Percentiles rank a stretch among this genome's conserved stretches.
These are phyloP conservation scores for Myotis yumanensis DNA, from an alignment of 2,113 vertebrate species.

Conservation along the genomic window DNA sequence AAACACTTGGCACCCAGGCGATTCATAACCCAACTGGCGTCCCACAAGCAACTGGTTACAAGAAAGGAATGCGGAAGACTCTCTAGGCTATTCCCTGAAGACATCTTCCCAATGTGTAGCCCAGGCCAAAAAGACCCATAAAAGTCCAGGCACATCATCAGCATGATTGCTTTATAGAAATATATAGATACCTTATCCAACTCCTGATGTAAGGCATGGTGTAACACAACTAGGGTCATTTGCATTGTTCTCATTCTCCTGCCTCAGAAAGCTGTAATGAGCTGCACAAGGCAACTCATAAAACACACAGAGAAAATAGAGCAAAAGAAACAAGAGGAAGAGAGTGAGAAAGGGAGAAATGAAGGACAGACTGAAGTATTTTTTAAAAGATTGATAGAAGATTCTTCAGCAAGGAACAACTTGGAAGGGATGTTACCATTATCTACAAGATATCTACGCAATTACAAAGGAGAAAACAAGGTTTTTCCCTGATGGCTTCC, in stretches of 20 bases:
- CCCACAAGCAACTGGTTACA: background rate
- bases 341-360: background rate
- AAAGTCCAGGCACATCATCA: constrained; percentile 56
- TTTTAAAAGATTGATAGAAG: background rate
- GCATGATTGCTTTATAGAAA: constrained; percentile 28
- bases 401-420: background rate
- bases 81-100: background rate
- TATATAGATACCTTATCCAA: constrained; percentile 1
- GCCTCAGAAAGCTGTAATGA: background rate
- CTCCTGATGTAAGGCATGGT: background rate
- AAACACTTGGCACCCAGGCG: constrained; percentile 43
- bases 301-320: background rate
- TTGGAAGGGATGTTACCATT: background rate
- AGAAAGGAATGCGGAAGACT: constrained; percentile 29
- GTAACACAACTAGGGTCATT: background rate
- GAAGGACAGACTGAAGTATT: background rate
- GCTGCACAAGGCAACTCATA: background rate
- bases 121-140: constrained; percentile 33
- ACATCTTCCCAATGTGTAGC: background rate
- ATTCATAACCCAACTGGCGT: constrained; percentile 9
- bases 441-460: background rate
- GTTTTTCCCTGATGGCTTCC: background rate
- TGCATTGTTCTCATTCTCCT: background rate
- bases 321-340: background rate
- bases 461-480: background rate